Conservation (phyloP, 2,797 vertebrate species). For the Remorina albescens region DNA sequence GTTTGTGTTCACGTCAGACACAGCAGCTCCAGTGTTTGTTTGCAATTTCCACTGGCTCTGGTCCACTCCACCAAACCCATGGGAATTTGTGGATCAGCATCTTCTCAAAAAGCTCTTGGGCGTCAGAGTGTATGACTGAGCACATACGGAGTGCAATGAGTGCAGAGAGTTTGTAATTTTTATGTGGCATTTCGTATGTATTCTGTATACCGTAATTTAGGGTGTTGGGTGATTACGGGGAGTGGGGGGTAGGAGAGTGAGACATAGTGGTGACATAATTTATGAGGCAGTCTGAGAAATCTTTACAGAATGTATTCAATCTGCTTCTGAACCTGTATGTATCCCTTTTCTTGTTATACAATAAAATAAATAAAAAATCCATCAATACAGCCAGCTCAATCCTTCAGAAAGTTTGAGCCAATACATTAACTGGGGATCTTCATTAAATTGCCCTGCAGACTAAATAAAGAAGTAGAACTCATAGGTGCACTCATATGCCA, state of each 20-base stretch:
- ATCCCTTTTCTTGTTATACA: neutral
- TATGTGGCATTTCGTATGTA: conserved; percentile 47
- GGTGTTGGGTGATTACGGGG: conserved; percentile 8
- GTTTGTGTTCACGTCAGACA: conserved; percentile 73
- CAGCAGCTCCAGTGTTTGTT: conserved; percentile 77
- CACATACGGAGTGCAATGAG: conserved; percentile 50
- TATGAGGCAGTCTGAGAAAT: conserved; percentile 7
- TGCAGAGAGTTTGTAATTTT: conserved; percentile 54
- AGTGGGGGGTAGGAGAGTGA: neutral
- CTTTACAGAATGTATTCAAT: neutral
- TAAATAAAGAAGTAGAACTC: conserved; percentile 6
- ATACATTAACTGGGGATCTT: neutral
- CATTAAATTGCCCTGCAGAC: neutral
- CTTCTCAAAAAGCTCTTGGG: conserved; percentile 76
- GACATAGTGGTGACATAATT: conserved; percentile 26
- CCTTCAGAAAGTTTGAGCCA: conserved; percentile 1
- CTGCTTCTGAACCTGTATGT: neutral
- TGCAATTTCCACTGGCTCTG: conserved; percentile 78
- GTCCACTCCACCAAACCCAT: conserved; percentile 78
- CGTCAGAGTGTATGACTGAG: conserved; percentile 51
- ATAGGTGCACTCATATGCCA: neutral
- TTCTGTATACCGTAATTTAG: conserved; percentile 36
- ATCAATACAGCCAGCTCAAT: neutral
- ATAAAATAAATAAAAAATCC: neutral
- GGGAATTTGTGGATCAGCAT: conserved; percentile 82